Conservation (phyloP, 2,113 vertebrate species). For the Ursus arctos region DNA sequence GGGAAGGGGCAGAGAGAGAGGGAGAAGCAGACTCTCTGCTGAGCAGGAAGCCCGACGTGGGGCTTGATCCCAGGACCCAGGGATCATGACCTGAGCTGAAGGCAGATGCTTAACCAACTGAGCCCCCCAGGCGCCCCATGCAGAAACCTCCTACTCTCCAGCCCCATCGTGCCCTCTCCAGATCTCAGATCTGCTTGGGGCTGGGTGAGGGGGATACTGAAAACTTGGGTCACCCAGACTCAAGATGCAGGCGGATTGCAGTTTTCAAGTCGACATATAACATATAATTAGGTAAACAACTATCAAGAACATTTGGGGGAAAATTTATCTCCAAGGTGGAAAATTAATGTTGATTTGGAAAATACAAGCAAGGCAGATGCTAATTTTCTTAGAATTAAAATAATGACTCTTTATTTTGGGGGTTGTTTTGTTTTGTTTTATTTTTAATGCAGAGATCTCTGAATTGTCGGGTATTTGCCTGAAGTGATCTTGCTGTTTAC, state of each 20-base stretch:
- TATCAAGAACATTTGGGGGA: neutral
- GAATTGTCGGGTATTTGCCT: neutral
- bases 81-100: neutral
- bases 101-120: neutral
- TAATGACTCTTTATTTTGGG: neutral
- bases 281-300: neutral
- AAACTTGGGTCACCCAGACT: neutral
- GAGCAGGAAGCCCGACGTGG: neutral
- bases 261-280: neutral
- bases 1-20: neutral
- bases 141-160: neutral
- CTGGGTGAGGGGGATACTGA: neutral
- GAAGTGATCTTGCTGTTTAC: conserved; percentile 5
- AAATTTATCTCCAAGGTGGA: neutral
- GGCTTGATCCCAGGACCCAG: neutral
- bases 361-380: neutral
- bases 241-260: neutral
- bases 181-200: neutral
- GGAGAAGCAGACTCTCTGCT: neutral
- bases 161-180: rapidly evolving
- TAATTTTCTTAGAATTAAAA: conserved; percentile 43
- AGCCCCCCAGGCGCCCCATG: neutral
- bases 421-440: neutral
- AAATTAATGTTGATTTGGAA: conserved; percentile 40
- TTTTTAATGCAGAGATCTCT: neutral